Evolutionary conservation across 2,888 invertebrate species (phyloP).

Genomic region (Acrocyrtus sp.): DNA sequence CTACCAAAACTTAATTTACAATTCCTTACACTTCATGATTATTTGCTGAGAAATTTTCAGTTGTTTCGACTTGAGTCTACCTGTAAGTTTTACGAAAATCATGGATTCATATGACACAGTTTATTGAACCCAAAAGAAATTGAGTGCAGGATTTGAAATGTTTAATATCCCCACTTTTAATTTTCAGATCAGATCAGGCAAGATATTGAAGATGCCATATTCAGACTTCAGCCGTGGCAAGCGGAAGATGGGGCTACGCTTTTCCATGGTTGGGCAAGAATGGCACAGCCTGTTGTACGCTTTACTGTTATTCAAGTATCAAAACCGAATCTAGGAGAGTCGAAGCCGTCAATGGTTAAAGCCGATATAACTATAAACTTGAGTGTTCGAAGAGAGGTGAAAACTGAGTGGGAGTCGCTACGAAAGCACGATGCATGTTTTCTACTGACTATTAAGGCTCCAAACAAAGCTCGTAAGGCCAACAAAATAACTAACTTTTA

Average conservation of each 20-base stretch:
- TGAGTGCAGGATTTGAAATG: too few species aligned
- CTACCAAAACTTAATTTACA: constrained; percentile 97
- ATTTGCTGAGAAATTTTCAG: constrained; percentile 95
- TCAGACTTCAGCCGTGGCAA: constrained; percentile 93
- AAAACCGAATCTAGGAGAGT: constrained; percentile 91
- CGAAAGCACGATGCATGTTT: constrained; percentile 99
- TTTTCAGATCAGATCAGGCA: constrained; percentile 93
- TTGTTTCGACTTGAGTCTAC: constrained; percentile 97
- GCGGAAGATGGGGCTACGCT: constrained; percentile 86
- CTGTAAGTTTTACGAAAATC: constrained; percentile 74
- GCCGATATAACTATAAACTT: constrained; percentile 95
- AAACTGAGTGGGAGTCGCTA: constrained; percentile 95
- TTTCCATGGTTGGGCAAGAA: constrained; percentile 99
- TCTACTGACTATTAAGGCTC: constrained; percentile 89
- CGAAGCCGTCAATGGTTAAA: constrained; percentile 92
- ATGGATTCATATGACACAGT: not conserved
- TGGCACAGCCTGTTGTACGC: constrained; percentile 93
- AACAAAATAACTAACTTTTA: constrained; percentile 10
- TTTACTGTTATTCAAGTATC: constrained; percentile 91
- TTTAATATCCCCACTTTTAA: not conserved
- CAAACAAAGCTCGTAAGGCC: constrained; percentile 79
- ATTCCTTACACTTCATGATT: constrained; percentile 98
- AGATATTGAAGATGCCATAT: constrained; percentile 97
- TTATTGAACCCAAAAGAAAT: not conserved
- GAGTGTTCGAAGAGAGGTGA: constrained; percentile 89